These are phyloP conservation scores for Gopherus evgoodei DNA, from an alignment of 2,113 vertebrate species.

Conservation along the genomic window DNA sequence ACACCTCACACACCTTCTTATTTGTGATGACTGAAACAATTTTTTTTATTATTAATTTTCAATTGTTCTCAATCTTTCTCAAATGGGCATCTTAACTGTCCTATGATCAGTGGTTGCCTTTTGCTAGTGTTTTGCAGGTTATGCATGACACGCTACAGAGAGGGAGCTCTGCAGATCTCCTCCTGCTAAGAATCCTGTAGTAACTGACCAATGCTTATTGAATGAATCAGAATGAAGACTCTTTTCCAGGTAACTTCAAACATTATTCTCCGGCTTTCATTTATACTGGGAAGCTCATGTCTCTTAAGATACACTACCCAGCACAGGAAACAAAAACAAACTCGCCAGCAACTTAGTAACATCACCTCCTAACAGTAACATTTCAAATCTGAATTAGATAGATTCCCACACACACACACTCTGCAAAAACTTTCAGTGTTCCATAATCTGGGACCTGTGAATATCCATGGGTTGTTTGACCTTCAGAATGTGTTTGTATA, in stretches of 20 bases:
- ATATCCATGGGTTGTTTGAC: not conserved
- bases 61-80: not conserved
- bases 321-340: not conserved
- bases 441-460: not conserved
- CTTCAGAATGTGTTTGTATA: slow-evolving; percentile 26
- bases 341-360: not conserved
- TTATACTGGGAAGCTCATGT: not conserved
- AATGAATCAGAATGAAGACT: not conserved
- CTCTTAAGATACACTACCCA: not conserved
- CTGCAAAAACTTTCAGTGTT: not conserved
- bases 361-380: not conserved
- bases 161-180: not conserved
- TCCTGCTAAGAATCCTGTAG: not conserved
- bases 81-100: not conserved
- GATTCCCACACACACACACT: not conserved
- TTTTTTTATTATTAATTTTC: slow-evolving; percentile 21
- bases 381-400: not conserved
- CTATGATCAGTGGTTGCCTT: rapidly evolving
- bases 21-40: not conserved
- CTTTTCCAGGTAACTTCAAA: slow-evolving; percentile 17
- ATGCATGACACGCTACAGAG: not conserved
- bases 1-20: not conserved
- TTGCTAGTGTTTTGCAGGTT: rapidly evolving
- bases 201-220: not conserved
- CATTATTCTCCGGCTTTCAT: not conserved